phyloP scores from a whole-genome alignment of 1,140 invertebrate genomes.

The Drosophila pachea region DNA sequence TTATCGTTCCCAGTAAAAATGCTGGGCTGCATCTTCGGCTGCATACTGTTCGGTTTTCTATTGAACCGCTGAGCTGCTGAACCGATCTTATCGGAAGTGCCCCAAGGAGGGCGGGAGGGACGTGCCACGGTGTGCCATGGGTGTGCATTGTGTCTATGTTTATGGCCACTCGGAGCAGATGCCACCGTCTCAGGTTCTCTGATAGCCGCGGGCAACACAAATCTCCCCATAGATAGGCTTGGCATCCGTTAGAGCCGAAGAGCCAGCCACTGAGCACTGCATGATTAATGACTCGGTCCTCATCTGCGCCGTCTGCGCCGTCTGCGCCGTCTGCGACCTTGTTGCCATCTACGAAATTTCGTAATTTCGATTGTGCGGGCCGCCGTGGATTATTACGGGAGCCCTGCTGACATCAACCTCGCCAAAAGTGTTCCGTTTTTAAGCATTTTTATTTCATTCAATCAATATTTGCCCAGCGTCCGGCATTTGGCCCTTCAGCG shows the following conservation, averaged over 20 bases:
- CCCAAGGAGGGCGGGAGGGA: slow-evolving; percentile 29
- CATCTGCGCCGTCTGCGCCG: slow-evolving; percentile 12
- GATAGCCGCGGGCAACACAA: background rate
- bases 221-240: background rate
- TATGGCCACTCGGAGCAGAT: slow-evolving; percentile 18
- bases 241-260: slow-evolving; percentile 16
- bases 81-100: slow-evolving; percentile 71
- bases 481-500: slow-evolving; percentile 19
- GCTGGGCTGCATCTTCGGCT: slow-evolving; percentile 15
- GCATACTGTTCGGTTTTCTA: slow-evolving; percentile 49
- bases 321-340: slow-evolving; percentile 26
- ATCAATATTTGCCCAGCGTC: slow-evolving; percentile 25
- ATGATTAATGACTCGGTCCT: slow-evolving; percentile 32
- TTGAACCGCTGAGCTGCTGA: slow-evolving; percentile 53
- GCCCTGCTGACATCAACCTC: slow-evolving; percentile 10
- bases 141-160: slow-evolving; percentile 24
- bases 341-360: slow-evolving; percentile 31
- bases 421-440: background rate
- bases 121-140: slow-evolving; percentile 6
- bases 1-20: slow-evolving; percentile 50
- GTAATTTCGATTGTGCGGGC: slow-evolving; percentile 43
- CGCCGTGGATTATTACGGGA: slow-evolving; percentile 28
- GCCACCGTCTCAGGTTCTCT: slow-evolving; percentile 9
- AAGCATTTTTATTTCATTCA: background rate
- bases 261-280: background rate